Evolutionary conservation across 2,797 vertebrate species (phyloP).

Genomic region (Sebastes trivittatus): DNA sequence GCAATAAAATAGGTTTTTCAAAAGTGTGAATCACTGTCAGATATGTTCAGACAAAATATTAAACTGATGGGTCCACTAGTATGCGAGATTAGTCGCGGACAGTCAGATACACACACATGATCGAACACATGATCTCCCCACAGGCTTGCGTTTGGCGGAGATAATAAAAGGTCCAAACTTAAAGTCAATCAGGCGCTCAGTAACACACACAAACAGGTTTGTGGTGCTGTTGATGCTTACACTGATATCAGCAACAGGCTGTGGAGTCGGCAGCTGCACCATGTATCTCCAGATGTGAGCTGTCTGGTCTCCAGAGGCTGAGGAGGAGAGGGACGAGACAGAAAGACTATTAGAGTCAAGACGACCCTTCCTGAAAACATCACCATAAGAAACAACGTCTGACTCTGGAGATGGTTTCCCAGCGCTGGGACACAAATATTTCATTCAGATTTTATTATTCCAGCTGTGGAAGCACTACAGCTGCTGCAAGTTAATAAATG

Average conservation of each 20-base stretch:
- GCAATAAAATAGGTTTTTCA: too few species aligned
- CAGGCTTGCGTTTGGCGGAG: too few species aligned
- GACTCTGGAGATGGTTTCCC: neutral
- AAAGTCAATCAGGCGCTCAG: neutral
- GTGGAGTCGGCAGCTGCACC: constrained; percentile 93
- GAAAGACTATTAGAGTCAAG: neutral
- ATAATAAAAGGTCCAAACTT: neutral
- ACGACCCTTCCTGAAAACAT: neutral
- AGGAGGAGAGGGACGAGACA: constrained; percentile 9
- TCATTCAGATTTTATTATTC: neutral
- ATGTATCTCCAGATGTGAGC: constrained; percentile 98
- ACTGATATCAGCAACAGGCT: constrained; percentile 90
- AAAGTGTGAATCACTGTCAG: too few species aligned
- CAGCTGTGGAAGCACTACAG: neutral
- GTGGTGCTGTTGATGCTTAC: constrained; percentile 80
- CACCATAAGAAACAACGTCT: neutral
- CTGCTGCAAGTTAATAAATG: rapidly evolving
- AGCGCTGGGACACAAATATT: neutral
- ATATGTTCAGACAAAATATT: too few species aligned
- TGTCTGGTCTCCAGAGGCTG: constrained; percentile 98
- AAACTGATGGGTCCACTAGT: too few species aligned
- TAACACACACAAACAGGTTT: neutral
- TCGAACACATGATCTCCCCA: too few species aligned
- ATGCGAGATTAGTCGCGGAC: too few species aligned
- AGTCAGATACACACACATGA: too few species aligned